Base-by-base conservation (phyloP, 2,888 invertebrate species). In the Xylocampa areola region DNA sequence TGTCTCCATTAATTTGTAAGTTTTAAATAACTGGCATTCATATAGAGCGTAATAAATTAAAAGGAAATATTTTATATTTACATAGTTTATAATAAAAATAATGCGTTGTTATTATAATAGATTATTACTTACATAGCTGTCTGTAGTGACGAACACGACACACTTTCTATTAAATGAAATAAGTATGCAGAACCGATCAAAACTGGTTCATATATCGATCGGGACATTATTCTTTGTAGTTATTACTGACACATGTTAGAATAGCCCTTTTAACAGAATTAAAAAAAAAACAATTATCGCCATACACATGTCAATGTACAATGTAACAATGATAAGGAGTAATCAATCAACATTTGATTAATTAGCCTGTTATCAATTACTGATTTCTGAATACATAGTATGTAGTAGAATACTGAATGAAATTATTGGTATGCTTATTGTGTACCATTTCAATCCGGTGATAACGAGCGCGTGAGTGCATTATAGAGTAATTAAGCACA, bases 281-380 rank as follows among this genome's bases (percentile, higher is more conserved):
- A 48, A 52, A 39, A 65, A 59, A 59, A 66, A 51, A 16, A 43
- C 43, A 32, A 58, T 57, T 58, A 51, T 19, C 11, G 13, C 39
- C 19, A n/a, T 1, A 47, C 60, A 47, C 37, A 17, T 13, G 25
- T 49, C 6, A 48, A 32, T 59, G 49, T 47, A 37, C 41, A 54
- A 41, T 37, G 55, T 45, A 45, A 6, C 10, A 8, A n/a, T 37
- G 77, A 72, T 73, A 77, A 73, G 62, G 67, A 21, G 62, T 62
- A 74, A 81, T 85, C 75, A 72, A 82, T 85, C 82, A 81, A 65
- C 51, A 54, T 63, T 71, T 81, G 82, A 84, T 81, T 81, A 84
- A 84, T 84, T 80, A 74, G 52, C 50, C 43, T 47, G 67, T 79
- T 84, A 81, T 82, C 82, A 76, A 50, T 59, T 57, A 59, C 17